Base-by-base conservation (phyloP, 2,113 vertebrate species). In the Nipponia nippon region DNA sequence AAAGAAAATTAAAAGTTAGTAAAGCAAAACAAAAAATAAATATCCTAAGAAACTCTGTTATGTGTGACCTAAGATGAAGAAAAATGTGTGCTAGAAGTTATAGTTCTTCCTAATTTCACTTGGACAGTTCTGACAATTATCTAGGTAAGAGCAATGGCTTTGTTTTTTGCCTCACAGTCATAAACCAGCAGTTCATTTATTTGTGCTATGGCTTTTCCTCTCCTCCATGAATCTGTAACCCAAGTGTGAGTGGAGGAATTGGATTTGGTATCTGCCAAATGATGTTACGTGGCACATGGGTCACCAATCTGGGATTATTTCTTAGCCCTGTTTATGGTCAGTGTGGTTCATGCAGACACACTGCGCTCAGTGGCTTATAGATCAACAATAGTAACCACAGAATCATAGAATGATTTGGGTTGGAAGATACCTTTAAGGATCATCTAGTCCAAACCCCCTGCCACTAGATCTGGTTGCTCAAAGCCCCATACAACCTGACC, bases 271-370 rank as follows among this genome's bases (percentile, higher is more conserved):
- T 53, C n/a, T 77, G 12, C 18, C 29, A 70, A 59, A 40, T 23
- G 29, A 40, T 5, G 29, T 42, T 76, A 36, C 1, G 0, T 9
- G 9, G 38, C n/a, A 78, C 3, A 10, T 42, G 6, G 5, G 3
- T 62, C 42, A 86, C 12, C 76, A 5, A 14, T 63, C 27, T 90
- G 32, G 3, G 16, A 46, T 63, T 85, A 40, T 30, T 63, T 17
- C 13, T 85, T 62, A 69, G 27, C 11, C 13, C 11, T 69, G 7
- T n/a, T 58, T 30, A 13, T 27, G 69, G 27, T 22, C 38, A 38
- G 23, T 14, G 16, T 12, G 17, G 22, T 3, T 80, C 20, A 34
- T 1, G 1, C 13, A 50, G 36, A n/a, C 20, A 12, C 1, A 0
- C 19, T 75, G 21, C 9, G 40, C 15, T 58, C 21, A 58, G 49